Evolutionary conservation across 1,140 invertebrate species (phyloP), one percentile per base, ranked within the genome.

Genomic region (Probaryconus sp.): DNA sequence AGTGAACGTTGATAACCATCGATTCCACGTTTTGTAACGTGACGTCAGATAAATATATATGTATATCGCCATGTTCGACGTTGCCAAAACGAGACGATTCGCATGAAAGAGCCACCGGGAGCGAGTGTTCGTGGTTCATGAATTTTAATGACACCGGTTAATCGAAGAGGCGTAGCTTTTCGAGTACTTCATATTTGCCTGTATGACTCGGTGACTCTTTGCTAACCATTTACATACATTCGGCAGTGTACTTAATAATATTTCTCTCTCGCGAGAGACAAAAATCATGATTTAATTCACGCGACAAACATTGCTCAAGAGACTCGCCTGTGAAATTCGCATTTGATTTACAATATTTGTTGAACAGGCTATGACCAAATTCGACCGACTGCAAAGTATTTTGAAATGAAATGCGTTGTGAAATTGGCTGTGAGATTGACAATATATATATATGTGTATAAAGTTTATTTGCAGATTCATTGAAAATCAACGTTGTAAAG

Each of bases 201-300:
- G 43, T 60, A 72, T 65, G 69, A 65, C 58, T 58, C 53, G 69
- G 26, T 60, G 18, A 61, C 28, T 48, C 38, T 68, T 70, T 48
- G 56, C 58, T 13, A 37, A 18, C 51, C 48, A 85, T 85, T 85
- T 82, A 79, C 85, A 87, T 85, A 83, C 83, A 83, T 86, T 86
- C 84, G 82, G 77, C 81, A 83, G 84, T 79, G 80, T 79, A 37
- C 70, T 78, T 72, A 70, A 80, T 78, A 76, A 63, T 76, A 70
- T 81, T 81, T 72, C 76, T 71, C 61, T 71, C 68, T 53, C 42
- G 61, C 14, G 33, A 60, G 55, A 69, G 61, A 60, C 53, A 60
- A n/a, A n/a, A n/a, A 70, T 81, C 79, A 76, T 64, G 77, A 70
- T 81, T 81, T 72, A 74, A 74, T 65, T 71, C 68, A 60, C 42